Evolutionary conservation across 2,888 invertebrate genomes (phyloP), one percentile per base, ranked within the genome.

Genomic region (Tachina lurida): DNA sequence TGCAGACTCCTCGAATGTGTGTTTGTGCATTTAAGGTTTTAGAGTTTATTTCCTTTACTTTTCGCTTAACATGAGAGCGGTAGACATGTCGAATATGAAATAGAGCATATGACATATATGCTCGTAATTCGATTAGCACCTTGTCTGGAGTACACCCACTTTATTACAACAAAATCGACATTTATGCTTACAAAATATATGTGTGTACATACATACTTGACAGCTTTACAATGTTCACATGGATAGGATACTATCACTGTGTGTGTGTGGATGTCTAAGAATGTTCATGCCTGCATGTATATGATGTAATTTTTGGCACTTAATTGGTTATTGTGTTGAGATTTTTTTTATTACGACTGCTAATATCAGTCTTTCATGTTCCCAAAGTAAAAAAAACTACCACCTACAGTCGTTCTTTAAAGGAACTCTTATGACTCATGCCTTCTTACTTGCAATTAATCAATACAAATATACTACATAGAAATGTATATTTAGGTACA

Each of bases 91-190:
- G 19, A 3, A 47, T 52, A 47, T 41, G 45, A 54, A 52, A 49
- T 17, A 47, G 39, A 74, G 52, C 63, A 75, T 79, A 62, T 76
- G 79, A 83, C 79, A 86, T 73, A 86, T 73, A 83, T 80, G 87
- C 84, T 87, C 87, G 80, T 88, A 88, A 88, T 88, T 88, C 87
- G 88, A 88, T 88, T 88, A 88, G 87, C 88, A 88, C 88, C 87
- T 88, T 87, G 87, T 86, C 86, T 86, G 70, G 62, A 71, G 79
- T 76, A 73, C 83, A 76, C 79, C 83, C 67, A 83, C 79, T 86
- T 83, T 86, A 83, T 86, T 79, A 73, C 71, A 71, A 49, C 49
- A 43, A 54, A 52, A 54, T 41, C 68, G 39, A 39, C 56, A 71
- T 17, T 17, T 39, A 56, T 8, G 49, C 15, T 13, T n/a, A 68